These are phyloP conservation scores for Synergus gifuensis DNA, from an alignment of 2,888 invertebrate genomes.

Conservation along the genomic window DNA sequence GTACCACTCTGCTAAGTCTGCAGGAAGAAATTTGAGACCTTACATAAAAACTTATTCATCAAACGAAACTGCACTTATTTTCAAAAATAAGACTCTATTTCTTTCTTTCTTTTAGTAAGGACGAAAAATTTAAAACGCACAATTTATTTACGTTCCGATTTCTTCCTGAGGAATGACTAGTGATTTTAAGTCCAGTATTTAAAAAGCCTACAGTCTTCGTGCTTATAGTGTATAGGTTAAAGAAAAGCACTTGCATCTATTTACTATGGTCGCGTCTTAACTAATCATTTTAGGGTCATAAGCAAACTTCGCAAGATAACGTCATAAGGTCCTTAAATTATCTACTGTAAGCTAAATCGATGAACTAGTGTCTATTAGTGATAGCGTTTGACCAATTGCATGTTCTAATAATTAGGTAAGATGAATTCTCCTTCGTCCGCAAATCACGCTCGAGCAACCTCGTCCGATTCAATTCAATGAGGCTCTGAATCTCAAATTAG, in stretches of 20 bases:
- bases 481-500: constrained; percentile 25
- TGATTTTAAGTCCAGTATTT: constrained; percentile 32
- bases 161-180: constrained; percentile 33
- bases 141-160: constrained; percentile 17
- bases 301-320: constrained; percentile 34
- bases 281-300: constrained; percentile 44
- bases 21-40: background rate
- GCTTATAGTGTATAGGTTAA: constrained; percentile 33
- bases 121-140: constrained; percentile 3
- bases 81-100: background rate
- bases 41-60: background rate
- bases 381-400: constrained; percentile 74
- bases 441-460: constrained; percentile 43
- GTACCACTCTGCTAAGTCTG: background rate
- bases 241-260: constrained; percentile 41
- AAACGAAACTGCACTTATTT: constrained; percentile 2
- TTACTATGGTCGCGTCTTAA: constrained; percentile 40
- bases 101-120: background rate
- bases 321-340: constrained; percentile 48
- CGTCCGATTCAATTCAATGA: constrained; percentile 13
- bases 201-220: constrained; percentile 42
- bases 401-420: constrained; percentile 65
- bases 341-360: constrained; percentile 50
- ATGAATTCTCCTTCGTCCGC: constrained; percentile 49
- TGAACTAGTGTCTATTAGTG: constrained; percentile 65